A percentile compares a stretch with the other conserved stretches of the same genome.
These are phyloP conservation scores for Malurus splendens DNA, from an alignment of 2,797 vertebrate genomes.

Conservation along the genomic window DNA sequence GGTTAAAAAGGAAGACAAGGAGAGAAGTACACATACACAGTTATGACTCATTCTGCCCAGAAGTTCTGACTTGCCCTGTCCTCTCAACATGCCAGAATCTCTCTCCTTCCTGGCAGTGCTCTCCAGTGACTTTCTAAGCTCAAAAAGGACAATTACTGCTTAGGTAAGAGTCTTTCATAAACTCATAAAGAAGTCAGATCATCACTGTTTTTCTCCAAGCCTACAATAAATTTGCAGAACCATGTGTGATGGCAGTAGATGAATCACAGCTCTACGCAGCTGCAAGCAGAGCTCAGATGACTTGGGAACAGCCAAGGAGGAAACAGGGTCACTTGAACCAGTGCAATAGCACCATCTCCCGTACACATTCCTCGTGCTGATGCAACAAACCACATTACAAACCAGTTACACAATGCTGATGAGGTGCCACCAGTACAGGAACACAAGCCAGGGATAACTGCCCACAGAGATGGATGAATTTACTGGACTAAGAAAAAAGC, in stretches of 20 bases:
- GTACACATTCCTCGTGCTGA: background rate
- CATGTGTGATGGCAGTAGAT: background rate
- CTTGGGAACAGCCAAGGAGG: background rate
- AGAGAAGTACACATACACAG: background rate
- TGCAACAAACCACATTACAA: conserved; percentile 16
- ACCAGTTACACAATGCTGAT: background rate
- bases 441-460: background rate
- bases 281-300: background rate
- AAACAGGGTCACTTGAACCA: background rate
- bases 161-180: background rate
- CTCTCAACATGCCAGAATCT: background rate
- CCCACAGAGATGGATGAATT: background rate
- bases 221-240: background rate
- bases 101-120: background rate
- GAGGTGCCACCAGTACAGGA: background rate
- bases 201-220: background rate
- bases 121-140: background rate
- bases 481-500: background rate
- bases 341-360: conserved; percentile 67
- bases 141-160: background rate
- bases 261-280: background rate
- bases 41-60: conserved; percentile 34
- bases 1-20: conserved; percentile 16
- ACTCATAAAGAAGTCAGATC: background rate
- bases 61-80: conserved; percentile 31